Base-by-base conservation (phyloP, 2,113 vertebrate genomes). In the Aythya baeri region DNA sequence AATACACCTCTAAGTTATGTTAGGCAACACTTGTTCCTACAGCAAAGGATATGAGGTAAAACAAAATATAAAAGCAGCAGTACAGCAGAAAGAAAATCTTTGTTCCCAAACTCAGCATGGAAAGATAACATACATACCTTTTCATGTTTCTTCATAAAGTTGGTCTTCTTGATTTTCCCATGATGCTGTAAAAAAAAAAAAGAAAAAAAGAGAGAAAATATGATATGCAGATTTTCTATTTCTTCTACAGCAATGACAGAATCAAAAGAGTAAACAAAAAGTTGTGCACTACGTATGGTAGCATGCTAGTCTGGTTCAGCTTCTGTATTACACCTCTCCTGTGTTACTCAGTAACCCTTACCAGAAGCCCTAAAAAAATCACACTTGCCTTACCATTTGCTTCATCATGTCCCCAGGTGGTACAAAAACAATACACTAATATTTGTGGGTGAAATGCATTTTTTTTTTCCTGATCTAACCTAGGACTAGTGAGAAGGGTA, bases 101-200 rank as follows among this genome's bases (percentile, higher is more conserved):
- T 83, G 41, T 72, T 90, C 18, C 31, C 26, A 80, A 91, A 11
- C 34, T 65, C 80, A 67, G 16, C 29, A 93, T 26, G 61, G 38
- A 66, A 83, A 80, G 36, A 27, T 17, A 68, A 91, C 91, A 86
- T 26, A 82, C 80, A 92, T 96, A 99, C 99, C 98, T 99, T 99
- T 95, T 99, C 99, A 55, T 99, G 99, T 89, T 99, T 99, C 98
- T 99, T 99, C 96, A 99, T 88, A 94, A 99, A 99, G 80, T 98
- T 99, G 11, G 98, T 98, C 97, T 99, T 99, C 91, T 94, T 99
- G 38, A 99, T 99, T 98, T 99, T 99, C 23, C 99, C 99, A 91
- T 99, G 99, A 97, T 99, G 98, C 99, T 99, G 96, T 87, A 91
- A 97, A 85, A 25, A 95, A 83, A 75, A 83, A 83, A 96, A 96